A percentile compares a stretch with the other conserved stretches of the same genome.
phyloP scores from a whole-genome alignment of 2,113 vertebrate species.

The Nothocercus julius region DNA sequence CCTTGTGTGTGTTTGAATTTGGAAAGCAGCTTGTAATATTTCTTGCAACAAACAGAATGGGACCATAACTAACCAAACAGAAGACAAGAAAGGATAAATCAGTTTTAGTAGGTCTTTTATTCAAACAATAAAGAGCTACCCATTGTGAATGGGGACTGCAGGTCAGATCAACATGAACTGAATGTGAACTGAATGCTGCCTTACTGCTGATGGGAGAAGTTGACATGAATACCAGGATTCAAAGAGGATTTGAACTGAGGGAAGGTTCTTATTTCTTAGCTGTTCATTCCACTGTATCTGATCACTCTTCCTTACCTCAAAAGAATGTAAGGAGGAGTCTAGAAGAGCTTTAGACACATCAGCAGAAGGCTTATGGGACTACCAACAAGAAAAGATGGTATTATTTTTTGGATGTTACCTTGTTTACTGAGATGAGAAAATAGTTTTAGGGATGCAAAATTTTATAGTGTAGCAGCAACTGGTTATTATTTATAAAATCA shows the following conservation, averaged over 20 bases:
- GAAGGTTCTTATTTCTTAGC: neutral
- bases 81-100: neutral
- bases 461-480: neutral
- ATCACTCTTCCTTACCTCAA: neutral
- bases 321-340: neutral
- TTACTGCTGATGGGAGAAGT: neutral
- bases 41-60: neutral
- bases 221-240: neutral
- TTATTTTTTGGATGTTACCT: neutral
- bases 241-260: neutral
- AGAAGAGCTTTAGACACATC: neutral
- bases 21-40: neutral
- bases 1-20: neutral
- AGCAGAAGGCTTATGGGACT: neutral
- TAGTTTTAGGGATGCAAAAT: neutral
- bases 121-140: neutral
- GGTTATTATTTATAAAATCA: neutral
- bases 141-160: neutral
- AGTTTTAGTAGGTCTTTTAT: neutral
- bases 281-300: accelerated
- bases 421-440: neutral
- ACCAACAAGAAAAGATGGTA: neutral
- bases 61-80: neutral
- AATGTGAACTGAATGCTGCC: neutral
- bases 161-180: neutral